These are phyloP conservation scores for Euplagia quadripunctaria DNA, from an alignment of 2,888 invertebrate species.

Conservation along the genomic window DNA sequence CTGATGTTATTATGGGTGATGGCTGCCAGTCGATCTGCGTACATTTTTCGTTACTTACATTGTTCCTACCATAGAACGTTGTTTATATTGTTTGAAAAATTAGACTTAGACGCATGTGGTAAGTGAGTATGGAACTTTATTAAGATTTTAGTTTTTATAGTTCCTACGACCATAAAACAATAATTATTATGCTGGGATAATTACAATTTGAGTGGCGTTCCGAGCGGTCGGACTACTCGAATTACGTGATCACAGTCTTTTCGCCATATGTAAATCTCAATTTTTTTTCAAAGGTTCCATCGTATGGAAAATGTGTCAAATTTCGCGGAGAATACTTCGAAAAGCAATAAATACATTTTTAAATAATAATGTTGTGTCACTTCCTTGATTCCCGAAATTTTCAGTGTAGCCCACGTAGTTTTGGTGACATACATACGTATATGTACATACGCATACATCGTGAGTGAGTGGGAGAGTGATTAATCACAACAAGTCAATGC, in stretches of 20 bases:
- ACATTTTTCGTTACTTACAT: neutral
- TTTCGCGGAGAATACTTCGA: too few relatives aligned
- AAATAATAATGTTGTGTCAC: too few relatives aligned
- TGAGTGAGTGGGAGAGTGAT: too few relatives aligned
- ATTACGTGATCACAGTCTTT: neutral
- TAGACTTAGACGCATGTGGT: neutral
- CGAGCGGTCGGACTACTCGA: neutral
- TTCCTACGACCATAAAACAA: neutral
- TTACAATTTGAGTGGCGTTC: neutral
- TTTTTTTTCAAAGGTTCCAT: too few relatives aligned
- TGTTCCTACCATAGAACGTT: neutral
- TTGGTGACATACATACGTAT: too few relatives aligned
- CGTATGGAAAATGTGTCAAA: too few relatives aligned
- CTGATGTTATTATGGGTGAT: conserved; percentile 2
- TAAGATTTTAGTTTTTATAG: neutral
- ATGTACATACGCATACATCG: too few relatives aligned
- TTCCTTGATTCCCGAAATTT: too few relatives aligned
- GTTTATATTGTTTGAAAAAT: neutral
- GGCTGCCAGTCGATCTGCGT: neutral
- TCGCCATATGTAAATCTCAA: neutral
- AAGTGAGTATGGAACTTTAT: neutral
- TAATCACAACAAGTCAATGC: too few relatives aligned
- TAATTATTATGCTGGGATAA: neutral
- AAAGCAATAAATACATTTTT: too few relatives aligned
- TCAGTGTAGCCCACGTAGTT: too few relatives aligned